Evolutionary conservation across 2,888 invertebrate species (phyloP).

Genomic region (Operophtera brumata): DNA sequence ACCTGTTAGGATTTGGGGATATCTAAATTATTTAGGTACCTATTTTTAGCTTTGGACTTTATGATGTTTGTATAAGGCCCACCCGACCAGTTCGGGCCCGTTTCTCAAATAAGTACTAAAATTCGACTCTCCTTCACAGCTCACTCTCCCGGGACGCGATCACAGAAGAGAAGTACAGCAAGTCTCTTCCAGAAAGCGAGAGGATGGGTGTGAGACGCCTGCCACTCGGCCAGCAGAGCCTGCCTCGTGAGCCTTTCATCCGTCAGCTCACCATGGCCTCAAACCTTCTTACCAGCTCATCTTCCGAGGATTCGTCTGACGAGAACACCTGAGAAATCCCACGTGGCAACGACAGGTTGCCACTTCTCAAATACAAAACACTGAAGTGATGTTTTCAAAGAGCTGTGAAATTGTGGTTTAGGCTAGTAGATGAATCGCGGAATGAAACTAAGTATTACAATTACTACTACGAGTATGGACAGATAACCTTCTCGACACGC

Average conservation of each 20-base stretch:
- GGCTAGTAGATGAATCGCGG: conserved; percentile 1
- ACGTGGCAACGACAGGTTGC: conserved; percentile 77
- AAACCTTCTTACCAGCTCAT: conserved; percentile 83
- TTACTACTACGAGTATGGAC: neutral
- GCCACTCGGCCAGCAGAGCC: conserved; percentile 79
- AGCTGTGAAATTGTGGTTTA: conserved; percentile 32
- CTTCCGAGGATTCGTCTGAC: conserved; percentile 77
- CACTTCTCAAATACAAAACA: conserved; percentile 73
- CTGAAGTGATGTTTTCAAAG: conserved; percentile 45
- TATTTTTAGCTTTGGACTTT: too few relatives aligned
- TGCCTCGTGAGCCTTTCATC: conserved; percentile 81
- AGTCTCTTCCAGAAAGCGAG: conserved; percentile 82
- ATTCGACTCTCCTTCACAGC: conserved; percentile 47
- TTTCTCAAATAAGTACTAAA: too few relatives aligned
- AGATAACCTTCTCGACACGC: conserved; percentile 9
- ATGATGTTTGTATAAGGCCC: too few relatives aligned
- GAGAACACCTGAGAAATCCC: conserved; percentile 77
- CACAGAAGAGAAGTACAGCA: conserved; percentile 85
- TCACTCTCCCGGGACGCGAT: conserved; percentile 85
- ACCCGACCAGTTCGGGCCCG: too few relatives aligned
- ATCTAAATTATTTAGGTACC: too few relatives aligned
- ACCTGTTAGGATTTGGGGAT: too few relatives aligned
- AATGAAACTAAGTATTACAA: conserved; percentile 5
- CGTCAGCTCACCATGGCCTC: conserved; percentile 83
- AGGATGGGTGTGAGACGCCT: conserved; percentile 73